Conservation (phyloP, 1,140 invertebrate species). For the Ceratitis capitata region DNA sequence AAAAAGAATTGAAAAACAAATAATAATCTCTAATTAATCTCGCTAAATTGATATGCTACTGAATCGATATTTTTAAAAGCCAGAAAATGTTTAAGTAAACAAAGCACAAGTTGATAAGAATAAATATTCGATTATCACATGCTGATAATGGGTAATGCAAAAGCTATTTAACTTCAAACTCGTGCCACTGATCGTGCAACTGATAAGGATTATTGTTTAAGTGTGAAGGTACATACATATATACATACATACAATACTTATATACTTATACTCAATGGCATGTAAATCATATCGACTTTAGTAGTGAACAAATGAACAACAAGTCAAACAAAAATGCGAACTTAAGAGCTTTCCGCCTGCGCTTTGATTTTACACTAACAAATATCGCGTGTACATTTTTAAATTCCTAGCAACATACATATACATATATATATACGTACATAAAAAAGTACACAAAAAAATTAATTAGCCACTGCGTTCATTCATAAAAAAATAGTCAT, state of each 20-base stretch:
- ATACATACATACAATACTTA: too few relatives aligned
- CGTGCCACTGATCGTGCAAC: neutral
- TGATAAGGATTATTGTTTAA: neutral
- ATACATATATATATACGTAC: neutral
- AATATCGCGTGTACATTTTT: too few relatives aligned
- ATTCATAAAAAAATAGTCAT: neutral
- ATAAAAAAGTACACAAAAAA: neutral
- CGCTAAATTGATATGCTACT: too few relatives aligned
- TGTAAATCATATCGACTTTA: neutral
- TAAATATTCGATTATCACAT: neutral
- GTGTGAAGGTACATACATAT: too few relatives aligned
- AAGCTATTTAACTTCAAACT: neutral
- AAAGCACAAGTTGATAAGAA: neutral
- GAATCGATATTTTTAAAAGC: too few relatives aligned
- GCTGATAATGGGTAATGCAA: neutral
- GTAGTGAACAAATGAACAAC: neutral
- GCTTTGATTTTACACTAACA: neutral
- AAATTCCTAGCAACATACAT: too few relatives aligned
- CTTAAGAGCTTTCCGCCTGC: neutral
- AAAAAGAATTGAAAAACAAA: too few relatives aligned
- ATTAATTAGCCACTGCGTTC: neutral
- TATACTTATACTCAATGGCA: neutral
- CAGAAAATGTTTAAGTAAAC: too few relatives aligned
- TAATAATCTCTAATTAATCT: too few relatives aligned
- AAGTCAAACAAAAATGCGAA: neutral